Evolutionary conservation across 2,113 vertebrate species (phyloP).

Genomic region (Phalacrocorax aristotelis): DNA sequence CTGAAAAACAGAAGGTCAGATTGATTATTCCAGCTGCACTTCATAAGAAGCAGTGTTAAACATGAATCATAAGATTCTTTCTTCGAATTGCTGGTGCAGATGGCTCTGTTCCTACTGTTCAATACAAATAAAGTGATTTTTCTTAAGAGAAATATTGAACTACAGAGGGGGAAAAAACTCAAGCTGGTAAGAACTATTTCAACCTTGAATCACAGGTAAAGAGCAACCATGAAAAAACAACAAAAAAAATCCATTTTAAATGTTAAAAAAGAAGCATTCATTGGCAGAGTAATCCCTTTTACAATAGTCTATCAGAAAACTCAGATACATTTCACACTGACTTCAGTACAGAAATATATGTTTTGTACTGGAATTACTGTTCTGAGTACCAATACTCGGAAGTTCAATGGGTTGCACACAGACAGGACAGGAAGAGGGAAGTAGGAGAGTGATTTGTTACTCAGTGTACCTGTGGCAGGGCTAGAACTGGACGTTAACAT

Average conservation of each 20-base stretch:
- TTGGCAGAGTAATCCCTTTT: not conserved
- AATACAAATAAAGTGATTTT: not conserved
- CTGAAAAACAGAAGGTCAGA: not conserved
- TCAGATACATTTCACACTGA: not conserved
- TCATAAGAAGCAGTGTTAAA: not conserved
- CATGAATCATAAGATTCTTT: not conserved
- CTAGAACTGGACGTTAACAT: not conserved
- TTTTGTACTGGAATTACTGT: not conserved
- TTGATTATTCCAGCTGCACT: not conserved
- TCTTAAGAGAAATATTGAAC: not conserved
- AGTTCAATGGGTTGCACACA: not conserved
- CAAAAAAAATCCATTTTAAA: not conserved
- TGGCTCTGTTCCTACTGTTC: not conserved
- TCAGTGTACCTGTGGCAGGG: not conserved
- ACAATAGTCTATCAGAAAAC: not conserved
- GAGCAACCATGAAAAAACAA: not conserved
- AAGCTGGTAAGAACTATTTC: not conserved
- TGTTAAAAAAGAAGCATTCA: not conserved
- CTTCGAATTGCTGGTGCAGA: not conserved
- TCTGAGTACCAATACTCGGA: not conserved
- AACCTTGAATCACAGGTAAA: not conserved
- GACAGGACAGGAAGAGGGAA: not conserved
- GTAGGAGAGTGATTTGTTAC: not conserved
- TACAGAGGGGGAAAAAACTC: not conserved
- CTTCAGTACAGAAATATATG: not conserved